phyloP scores from a whole-genome alignment of 1,140 invertebrate genomes.

The Drosophila elegans region DNA sequence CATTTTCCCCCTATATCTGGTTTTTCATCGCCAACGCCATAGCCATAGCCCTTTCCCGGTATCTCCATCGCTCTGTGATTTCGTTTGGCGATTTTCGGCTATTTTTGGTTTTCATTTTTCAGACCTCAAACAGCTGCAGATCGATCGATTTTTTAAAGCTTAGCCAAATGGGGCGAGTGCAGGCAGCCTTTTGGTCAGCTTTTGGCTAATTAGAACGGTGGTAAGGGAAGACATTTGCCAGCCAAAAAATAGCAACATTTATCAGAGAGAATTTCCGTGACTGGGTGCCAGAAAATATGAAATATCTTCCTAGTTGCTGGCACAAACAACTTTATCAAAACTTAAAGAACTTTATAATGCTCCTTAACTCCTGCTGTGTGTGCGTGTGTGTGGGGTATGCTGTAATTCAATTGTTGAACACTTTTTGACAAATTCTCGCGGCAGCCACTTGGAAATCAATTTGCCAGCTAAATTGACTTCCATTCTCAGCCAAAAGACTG shows the following conservation, averaged over 20 bases:
- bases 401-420: constrained; percentile 29
- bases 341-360: constrained; percentile 9
- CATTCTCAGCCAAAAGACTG: constrained; percentile 18
- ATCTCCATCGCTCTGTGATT: constrained; percentile 48
- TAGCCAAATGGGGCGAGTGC: constrained; percentile 58
- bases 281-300: constrained; percentile 39
- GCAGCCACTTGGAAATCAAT: constrained; percentile 51
- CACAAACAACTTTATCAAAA: constrained; percentile 43
- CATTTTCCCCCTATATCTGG: constrained; percentile 19
- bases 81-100: constrained; percentile 53
- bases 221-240: neutral
- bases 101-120: constrained; percentile 31
- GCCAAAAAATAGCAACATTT: constrained; percentile 29
- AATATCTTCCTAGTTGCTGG: constrained; percentile 28
- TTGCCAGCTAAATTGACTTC: constrained; percentile 48
- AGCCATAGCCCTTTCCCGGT: neutral
- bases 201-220: constrained; percentile 34
- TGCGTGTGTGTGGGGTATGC: neutral
- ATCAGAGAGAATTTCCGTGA: constrained; percentile 22
- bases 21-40: constrained; percentile 13
- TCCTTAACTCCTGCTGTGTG: neutral
- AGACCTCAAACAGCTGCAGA: constrained; percentile 21
- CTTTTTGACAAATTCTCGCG: constrained; percentile 43
- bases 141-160: constrained; percentile 82
- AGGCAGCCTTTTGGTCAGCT: constrained; percentile 41